These are phyloP conservation scores for Xestia c-nigrum DNA, from an alignment of 2,888 invertebrate species.

Conservation along the genomic window DNA sequence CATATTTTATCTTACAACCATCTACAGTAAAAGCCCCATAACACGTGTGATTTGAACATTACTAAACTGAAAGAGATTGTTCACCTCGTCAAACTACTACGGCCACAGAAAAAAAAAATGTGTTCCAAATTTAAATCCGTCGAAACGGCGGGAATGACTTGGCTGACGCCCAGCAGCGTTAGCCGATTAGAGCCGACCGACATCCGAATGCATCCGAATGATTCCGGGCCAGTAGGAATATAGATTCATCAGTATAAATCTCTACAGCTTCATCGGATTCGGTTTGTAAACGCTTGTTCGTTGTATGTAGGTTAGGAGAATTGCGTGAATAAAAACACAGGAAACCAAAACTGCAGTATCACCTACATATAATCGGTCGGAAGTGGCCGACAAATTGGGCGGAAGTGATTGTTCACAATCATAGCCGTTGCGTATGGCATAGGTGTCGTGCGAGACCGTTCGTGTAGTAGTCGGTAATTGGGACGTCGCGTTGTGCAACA, in stretches of 20 bases:
- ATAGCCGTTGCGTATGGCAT: constrained; percentile 67
- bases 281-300: constrained; percentile 21
- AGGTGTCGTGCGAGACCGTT: constrained; percentile 73
- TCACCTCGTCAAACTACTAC: constrained; percentile 86
- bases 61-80: constrained; percentile 84
- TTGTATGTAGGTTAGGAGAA: constrained; percentile 40
- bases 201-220: constrained; percentile 79
- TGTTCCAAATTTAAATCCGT: constrained; percentile 89
- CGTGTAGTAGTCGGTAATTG: constrained; percentile 69
- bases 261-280: constrained; percentile 24
- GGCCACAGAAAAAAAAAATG: constrained; percentile 81
- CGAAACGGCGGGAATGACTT: constrained; percentile 86
- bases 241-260: constrained; percentile 60
- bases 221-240: constrained; percentile 69
- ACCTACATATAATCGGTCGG: constrained; percentile 72
- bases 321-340: constrained; percentile 64
- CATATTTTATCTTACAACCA: constrained; percentile 23
- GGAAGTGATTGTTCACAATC: constrained; percentile 80
- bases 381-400: constrained; percentile 76
- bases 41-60: constrained; percentile 54
- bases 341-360: constrained; percentile 72
- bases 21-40: constrained; percentile 20
- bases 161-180: constrained; percentile 86
- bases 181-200: constrained; percentile 77
- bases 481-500: constrained; percentile 71